These are phyloP conservation scores for Isichthys henryi DNA, from an alignment of 2,113 vertebrate species.

Conservation along the genomic window DNA sequence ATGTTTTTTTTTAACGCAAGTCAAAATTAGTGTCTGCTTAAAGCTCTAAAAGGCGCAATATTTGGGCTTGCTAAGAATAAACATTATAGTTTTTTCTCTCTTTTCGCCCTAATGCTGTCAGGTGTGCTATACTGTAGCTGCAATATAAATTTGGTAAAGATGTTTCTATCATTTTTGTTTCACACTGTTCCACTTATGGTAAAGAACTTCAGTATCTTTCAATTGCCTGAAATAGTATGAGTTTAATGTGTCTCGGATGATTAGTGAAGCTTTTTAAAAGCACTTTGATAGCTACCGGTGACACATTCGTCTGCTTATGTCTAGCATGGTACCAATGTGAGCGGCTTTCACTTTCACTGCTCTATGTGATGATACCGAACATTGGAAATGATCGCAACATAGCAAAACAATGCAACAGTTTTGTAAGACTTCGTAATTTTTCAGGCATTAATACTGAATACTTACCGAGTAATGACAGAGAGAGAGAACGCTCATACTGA, in stretches of 20 bases:
- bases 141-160: background rate
- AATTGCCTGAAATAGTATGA: background rate
- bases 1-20: background rate
- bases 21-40: background rate
- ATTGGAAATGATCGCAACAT: background rate
- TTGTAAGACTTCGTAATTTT: background rate
- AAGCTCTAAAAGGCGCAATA: background rate
- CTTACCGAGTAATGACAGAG: background rate
- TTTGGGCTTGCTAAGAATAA: background rate
- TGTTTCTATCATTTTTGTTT: background rate
- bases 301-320: background rate
- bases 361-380: background rate
- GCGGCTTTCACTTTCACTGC: background rate
- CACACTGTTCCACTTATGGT: background rate
- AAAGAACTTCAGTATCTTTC: background rate
- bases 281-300: background rate
- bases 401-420: background rate
- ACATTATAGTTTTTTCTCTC: background rate
- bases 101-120: background rate
- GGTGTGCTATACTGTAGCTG: background rate
- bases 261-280: background rate
- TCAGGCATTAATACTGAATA: background rate
- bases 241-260: background rate
- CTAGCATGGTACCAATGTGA: background rate
- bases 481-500: background rate